Evolutionary conservation across 1,140 invertebrate species (phyloP).

Genomic region (Subanguina moxae): DNA sequence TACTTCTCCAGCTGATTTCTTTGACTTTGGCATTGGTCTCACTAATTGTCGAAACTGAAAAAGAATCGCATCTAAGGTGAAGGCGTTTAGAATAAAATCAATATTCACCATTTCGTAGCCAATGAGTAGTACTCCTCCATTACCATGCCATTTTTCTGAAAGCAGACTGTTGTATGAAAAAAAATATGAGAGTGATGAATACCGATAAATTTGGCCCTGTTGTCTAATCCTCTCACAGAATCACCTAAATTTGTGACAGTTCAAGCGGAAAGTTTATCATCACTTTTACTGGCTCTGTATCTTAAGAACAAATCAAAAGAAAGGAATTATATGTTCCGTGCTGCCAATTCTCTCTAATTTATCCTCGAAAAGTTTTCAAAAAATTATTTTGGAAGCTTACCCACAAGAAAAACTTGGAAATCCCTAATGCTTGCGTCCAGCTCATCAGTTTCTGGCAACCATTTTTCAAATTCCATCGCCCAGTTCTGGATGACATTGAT

Average conservation of each 20-base stretch:
- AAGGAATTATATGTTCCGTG: too few relatives aligned
- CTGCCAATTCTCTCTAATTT: too few relatives aligned
- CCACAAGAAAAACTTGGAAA: slow-evolving; percentile 79
- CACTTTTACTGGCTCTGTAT: too few relatives aligned
- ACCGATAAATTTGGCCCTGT: slow-evolving; percentile 72
- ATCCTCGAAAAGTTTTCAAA: too few relatives aligned
- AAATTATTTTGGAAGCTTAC: too few relatives aligned
- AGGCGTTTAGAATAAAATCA: not conserved
- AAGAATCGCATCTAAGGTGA: too few relatives aligned
- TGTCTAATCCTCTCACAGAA: slow-evolving; percentile 63
- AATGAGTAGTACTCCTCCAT: slow-evolving; percentile 87
- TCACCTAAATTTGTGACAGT: too few relatives aligned
- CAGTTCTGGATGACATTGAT: slow-evolving; percentile 99
- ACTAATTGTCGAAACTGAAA: not conserved
- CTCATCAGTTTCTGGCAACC: slow-evolving; percentile 35
- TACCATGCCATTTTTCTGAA: slow-evolving; percentile 72
- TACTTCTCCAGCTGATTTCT: not conserved
- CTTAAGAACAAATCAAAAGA: too few relatives aligned
- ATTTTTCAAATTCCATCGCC: slow-evolving; percentile 91
- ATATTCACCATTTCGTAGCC: slow-evolving; percentile 84
- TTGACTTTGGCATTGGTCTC: not conserved
- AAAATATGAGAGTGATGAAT: slow-evolving; percentile 34
- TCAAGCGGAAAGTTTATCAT: too few relatives aligned
- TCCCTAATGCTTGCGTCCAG: slow-evolving; percentile 67
- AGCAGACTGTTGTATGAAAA: slow-evolving; percentile 34